Evolutionary conservation across 2,888 invertebrate genomes (phyloP).

Genomic region (Stenichneumon culpator): DNA sequence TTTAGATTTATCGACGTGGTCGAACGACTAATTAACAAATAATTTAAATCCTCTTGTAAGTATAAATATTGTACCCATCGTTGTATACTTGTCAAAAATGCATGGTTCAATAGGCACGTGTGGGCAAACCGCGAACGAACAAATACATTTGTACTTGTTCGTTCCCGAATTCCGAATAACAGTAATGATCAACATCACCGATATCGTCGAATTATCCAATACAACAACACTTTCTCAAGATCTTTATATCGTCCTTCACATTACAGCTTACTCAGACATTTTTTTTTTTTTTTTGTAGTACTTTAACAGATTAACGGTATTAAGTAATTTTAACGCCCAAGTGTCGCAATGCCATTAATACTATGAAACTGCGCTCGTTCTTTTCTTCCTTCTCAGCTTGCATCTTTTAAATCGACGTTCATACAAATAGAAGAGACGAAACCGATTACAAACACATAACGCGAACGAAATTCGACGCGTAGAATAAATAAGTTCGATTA

Average conservation of each 20-base stretch:
- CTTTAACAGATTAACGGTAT: slow-evolving; percentile 20
- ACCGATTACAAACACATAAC: slow-evolving; percentile 24
- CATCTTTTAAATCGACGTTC: not conserved
- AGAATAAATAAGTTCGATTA: slow-evolving; percentile 36
- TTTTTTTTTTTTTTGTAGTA: slow-evolving; percentile 15
- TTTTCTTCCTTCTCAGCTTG: not conserved
- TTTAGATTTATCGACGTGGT: not conserved
- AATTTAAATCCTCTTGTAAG: slow-evolving; percentile 45
- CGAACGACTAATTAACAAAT: slow-evolving; percentile 24
- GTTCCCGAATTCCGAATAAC: not conserved
- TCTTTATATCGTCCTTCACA: slow-evolving; percentile 17
- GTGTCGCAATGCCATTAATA: slow-evolving; percentile 19
- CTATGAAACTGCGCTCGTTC: not conserved
- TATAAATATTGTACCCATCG: slow-evolving; percentile 58
- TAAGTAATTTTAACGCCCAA: slow-evolving; percentile 7
- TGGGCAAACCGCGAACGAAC: slow-evolving; percentile 38
- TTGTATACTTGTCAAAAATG: slow-evolving; percentile 62
- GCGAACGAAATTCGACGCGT: slow-evolving; percentile 12
- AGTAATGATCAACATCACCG: slow-evolving; percentile 32
- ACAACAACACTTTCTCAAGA: not conserved
- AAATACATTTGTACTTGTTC: slow-evolving; percentile 20
- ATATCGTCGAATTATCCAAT: slow-evolving; percentile 2
- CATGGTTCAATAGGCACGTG: slow-evolving; percentile 65
- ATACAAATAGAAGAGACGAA: slow-evolving; percentile 15
- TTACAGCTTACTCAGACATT: not conserved